These are phyloP conservation scores for Pseudonaja textilis DNA, from an alignment of 2,113 vertebrate genomes.

Conservation along the genomic window DNA sequence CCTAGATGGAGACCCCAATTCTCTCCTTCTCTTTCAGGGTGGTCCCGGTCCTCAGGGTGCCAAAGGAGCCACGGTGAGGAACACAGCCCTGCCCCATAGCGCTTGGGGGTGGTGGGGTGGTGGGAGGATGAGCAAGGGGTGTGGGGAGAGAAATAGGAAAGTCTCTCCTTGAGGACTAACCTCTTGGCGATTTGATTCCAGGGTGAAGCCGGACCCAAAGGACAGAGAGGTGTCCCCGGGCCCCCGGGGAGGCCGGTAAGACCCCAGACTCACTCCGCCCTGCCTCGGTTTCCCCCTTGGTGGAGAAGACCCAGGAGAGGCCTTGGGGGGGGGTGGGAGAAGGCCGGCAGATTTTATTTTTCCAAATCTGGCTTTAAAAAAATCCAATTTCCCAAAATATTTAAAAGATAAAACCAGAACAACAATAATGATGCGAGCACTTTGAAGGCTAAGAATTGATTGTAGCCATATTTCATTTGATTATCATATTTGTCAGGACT, in stretches of 20 bases:
- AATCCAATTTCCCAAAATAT: not conserved
- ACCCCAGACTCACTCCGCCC: constrained; percentile 3
- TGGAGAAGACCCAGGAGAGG: not conserved
- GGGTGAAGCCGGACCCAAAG: constrained; percentile 97
- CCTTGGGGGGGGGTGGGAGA: not conserved
- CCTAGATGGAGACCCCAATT: no score
- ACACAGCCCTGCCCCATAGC: no score
- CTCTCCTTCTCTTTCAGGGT: constrained; percentile 75
- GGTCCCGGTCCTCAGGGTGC: constrained; percentile 93
- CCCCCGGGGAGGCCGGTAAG: constrained; percentile 90
- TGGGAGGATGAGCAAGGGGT: no score
- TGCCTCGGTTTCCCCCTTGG: not conserved
- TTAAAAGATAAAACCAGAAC: not conserved
- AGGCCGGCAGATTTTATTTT: not conserved
- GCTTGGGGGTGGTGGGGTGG: not conserved
- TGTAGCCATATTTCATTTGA: no score
- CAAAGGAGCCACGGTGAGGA: constrained; percentile 93
- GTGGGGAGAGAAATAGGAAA: no score
- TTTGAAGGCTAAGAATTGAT: not conserved
- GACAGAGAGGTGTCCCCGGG: constrained; percentile 87
- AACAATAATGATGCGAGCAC: no score
- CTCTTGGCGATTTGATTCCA: constrained; percentile 42
- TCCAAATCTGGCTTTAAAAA: not conserved
- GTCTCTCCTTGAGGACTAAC: not conserved
- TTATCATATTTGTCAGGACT: no score